phyloP scores from a whole-genome alignment of 37 sponge, comb jelly and placozoan species.

The Halisarca cf. caerulea region DNA sequence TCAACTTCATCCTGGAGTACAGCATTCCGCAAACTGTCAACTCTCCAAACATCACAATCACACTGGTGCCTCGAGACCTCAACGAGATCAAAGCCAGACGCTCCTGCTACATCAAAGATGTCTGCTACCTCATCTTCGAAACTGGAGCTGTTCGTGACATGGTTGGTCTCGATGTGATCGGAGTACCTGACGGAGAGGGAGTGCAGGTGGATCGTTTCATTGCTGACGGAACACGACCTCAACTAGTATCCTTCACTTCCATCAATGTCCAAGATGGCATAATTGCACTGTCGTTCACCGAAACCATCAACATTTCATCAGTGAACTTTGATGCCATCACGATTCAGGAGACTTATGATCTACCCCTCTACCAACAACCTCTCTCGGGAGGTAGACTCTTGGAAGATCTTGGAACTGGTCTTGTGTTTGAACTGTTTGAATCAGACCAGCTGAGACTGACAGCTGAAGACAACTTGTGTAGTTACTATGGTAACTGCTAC shows the following conservation, averaged over 20 bases:
- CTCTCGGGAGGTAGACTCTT: constrained; percentile 76
- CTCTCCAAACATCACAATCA: constrained; percentile 57
- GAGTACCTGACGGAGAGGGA: constrained; percentile 70
- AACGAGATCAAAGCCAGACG: constrained; percentile 87
- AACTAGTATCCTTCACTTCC: constrained; percentile 69
- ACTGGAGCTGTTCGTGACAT: constrained; percentile 81
- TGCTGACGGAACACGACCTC: constrained; percentile 69
- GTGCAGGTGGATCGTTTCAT: constrained; percentile 59
- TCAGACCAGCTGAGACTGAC: constrained; percentile 56
- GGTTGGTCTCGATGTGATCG: constrained; percentile 78
- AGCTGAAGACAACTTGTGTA: constrained; percentile 71
- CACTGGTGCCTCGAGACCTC: constrained; percentile 62
- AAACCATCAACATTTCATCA: constrained; percentile 75
- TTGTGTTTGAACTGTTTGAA: constrained; percentile 49
- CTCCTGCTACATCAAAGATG: constrained; percentile 50
- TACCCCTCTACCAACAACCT: constrained; percentile 51
- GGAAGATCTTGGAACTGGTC: constrained; percentile 53
- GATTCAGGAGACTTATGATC: constrained; percentile 66
- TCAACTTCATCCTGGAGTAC: constrained; percentile 68
- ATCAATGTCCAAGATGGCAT: constrained; percentile 61
- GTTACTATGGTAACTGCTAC: constrained; percentile 86
- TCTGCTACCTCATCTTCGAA: constrained; percentile 76
- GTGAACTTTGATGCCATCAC: constrained; percentile 63
- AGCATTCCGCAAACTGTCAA: constrained; percentile 55
- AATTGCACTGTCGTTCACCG: constrained; percentile 78